Evolutionary conservation across 2,113 vertebrate species (phyloP).

Genomic region (Dolichotis patagonum): DNA sequence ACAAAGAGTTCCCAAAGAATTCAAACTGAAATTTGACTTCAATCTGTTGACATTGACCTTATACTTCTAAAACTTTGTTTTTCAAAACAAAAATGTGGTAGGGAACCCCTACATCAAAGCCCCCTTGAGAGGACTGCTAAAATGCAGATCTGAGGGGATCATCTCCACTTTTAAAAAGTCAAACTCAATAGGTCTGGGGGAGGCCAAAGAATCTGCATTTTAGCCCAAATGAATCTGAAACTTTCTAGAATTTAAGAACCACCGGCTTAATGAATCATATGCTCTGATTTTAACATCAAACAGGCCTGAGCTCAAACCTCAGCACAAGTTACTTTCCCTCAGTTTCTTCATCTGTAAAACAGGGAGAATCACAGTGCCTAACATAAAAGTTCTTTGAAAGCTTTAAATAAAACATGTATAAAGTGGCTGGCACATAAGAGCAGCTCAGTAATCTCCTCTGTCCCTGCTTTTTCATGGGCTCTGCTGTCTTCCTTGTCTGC

Average conservation of each 20-base stretch:
- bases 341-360: conserved; percentile 56
- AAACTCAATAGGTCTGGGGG: background rate
- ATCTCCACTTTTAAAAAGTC: background rate
- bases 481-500: conserved; percentile 49
- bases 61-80: background rate
- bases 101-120: background rate
- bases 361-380: conserved; percentile 25
- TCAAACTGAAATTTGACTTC: background rate
- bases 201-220: background rate
- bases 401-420: conserved; percentile 54
- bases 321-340: background rate
- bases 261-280: background rate
- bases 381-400: conserved; percentile 50
- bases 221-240: conserved; percentile 42
- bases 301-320: background rate
- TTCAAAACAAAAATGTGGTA: background rate
- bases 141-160: background rate
- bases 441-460: conserved; percentile 44
- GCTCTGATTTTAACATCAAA: conserved; percentile 12
- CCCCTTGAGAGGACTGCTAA: background rate
- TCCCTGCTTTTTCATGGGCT: conserved; percentile 41
- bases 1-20: background rate
- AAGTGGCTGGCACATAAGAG: conserved; percentile 40
- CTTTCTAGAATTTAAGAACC: background rate
- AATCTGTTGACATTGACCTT: background rate